A percentile compares a stretch with the other conserved stretches of the same genome.
These are phyloP conservation scores for Cebidichthys violaceus DNA, from an alignment of 2,113 vertebrate species.

Conservation along the genomic window DNA sequence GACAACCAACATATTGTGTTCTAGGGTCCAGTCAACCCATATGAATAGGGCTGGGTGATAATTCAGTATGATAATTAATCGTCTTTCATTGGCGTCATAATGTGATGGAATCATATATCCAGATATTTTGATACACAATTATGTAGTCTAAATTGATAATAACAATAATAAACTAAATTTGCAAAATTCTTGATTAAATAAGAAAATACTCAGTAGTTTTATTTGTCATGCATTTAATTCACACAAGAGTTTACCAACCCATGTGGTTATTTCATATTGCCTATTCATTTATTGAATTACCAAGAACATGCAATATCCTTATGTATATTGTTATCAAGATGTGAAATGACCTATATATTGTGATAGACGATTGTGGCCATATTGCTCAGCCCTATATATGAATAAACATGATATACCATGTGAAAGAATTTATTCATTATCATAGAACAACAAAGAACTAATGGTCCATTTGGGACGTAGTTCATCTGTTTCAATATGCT, in stretches of 20 bases:
- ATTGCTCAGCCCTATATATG: background rate
- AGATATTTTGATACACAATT: background rate
- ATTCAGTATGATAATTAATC: background rate
- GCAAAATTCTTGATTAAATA: background rate
- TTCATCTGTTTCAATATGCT: slow-evolving; percentile 1
- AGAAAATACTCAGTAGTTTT: too few relatives aligned
- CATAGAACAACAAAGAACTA: background rate
- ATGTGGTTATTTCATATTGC: background rate
- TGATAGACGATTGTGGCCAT: background rate
- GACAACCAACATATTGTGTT: background rate
- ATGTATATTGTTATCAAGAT: background rate
- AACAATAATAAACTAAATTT: background rate
- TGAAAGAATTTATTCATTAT: background rate
- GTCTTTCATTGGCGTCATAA: background rate
- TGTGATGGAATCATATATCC: too few relatives aligned
- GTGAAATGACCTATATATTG: background rate
- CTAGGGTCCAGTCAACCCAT: background rate
- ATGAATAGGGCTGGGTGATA: background rate
- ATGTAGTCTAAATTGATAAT: background rate
- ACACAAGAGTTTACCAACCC: background rate
- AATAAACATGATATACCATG: background rate
- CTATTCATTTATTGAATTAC: background rate
- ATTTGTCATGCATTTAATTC: background rate
- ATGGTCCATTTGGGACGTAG: background rate
- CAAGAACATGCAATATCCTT: background rate